A percentile compares a stretch with the other conserved stretches of the same genome.
phyloP scores from a whole-genome alignment of 2,113 vertebrate genomes.

The Aythya baeri region DNA sequence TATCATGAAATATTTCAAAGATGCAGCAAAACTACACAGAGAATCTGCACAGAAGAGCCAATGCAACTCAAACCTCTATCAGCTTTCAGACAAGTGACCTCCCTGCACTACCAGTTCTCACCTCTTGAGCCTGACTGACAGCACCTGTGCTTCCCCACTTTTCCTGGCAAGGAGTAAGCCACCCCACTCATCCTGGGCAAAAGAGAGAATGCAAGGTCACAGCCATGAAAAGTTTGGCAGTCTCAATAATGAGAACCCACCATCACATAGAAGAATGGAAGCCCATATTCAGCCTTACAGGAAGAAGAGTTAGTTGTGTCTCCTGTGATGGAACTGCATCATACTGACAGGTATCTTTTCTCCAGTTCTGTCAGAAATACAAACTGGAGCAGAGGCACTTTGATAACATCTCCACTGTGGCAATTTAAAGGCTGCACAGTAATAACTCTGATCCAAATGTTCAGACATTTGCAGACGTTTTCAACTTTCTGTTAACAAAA shows the following conservation, averaged over 20 bases:
- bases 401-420: not conserved
- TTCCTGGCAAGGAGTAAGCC: not conserved
- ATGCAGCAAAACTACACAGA: no score
- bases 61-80: not conserved
- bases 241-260: not conserved
- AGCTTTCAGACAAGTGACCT: not conserved
- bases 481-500: not conserved
- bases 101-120: not conserved
- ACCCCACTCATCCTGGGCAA: not conserved
- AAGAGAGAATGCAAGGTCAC: not conserved
- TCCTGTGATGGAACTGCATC: not conserved
- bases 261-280: not conserved
- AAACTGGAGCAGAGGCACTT: not conserved
- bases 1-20: not conserved
- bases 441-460: not conserved
- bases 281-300: not conserved
- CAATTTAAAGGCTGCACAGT: not conserved
- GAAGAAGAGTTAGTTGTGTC: not conserved
- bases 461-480: not conserved
- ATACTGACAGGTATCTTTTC: not conserved
- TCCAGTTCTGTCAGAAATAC: not conserved
- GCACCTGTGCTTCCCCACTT: not conserved
- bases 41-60: not conserved
- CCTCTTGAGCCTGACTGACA: not conserved
- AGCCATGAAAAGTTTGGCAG: not conserved